A percentile compares a stretch with the other conserved stretches of the same genome.
Evolutionary conservation across 2,113 vertebrate species (phyloP).

Genomic region (Geothlypis trichas): DNA sequence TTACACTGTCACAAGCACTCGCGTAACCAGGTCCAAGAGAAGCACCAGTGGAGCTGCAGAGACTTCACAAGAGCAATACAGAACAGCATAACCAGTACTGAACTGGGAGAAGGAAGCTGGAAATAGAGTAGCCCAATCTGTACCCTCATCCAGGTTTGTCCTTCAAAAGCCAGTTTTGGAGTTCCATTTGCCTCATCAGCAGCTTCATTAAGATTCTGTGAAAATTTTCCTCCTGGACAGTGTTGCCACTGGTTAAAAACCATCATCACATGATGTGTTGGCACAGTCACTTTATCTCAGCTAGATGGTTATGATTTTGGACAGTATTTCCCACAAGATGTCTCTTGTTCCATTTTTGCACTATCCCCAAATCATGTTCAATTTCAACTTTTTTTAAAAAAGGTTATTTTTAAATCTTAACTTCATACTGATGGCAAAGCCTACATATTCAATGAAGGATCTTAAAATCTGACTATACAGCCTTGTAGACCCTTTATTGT

Average conservation of each 20-base stretch:
- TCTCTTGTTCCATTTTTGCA: not conserved
- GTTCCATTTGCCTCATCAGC: not conserved
- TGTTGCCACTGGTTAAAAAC: not conserved
- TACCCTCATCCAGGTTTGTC: not conserved
- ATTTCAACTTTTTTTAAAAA: not conserved
- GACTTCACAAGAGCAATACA: not conserved
- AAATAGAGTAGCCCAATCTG: not conserved
- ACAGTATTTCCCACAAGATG: constrained; percentile 37
- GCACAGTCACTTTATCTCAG: not conserved
- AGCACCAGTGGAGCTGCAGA: not conserved
- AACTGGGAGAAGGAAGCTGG: not conserved
- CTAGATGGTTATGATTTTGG: not conserved
- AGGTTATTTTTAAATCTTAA: not conserved
- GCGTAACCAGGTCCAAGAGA: not conserved
- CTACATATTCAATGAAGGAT: not conserved
- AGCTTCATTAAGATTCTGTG: not conserved
- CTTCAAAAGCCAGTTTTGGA: not conserved
- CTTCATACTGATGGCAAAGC: not conserved
- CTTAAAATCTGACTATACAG: not conserved
- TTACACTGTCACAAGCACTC: not conserved
- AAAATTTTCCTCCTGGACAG: not conserved
- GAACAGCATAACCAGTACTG: not conserved
- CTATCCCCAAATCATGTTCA: not conserved
- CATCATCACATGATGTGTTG: not conserved
- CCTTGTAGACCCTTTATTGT: not conserved